Base-by-base conservation (phyloP, 2,888 invertebrate genomes). In the Malachius bipustulatus region DNA sequence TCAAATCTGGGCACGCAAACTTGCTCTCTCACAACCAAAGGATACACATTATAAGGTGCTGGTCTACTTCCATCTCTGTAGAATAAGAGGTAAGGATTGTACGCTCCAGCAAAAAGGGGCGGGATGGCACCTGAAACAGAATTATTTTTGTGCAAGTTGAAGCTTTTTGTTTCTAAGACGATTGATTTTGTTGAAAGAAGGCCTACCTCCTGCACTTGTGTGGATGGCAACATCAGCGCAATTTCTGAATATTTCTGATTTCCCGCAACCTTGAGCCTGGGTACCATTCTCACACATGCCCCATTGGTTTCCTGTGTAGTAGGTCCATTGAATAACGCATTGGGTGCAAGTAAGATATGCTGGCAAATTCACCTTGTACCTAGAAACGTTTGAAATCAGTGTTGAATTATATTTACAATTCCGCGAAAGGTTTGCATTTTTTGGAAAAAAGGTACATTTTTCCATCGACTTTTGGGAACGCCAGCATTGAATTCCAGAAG, bases 271-370 rank as follows among this genome's bases (percentile, higher is more conserved):
- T 1, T 85, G 79, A 0, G 82, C 82, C 54, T 87, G 82, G 0
- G 85, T 85, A 28, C 89, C 89, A 56, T 89, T 87, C 1, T 73
- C 62, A 53, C 89, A 89, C 12, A 71, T 74, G 4, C 90, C 91
- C 90, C 90, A 91, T 76, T 87, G 88, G 56, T 91, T 91, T 73
- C 84, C 83, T 37, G 90, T 88, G 47, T 79, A 82, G 59, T 90
- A 91, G 37, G 79, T 87, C 91, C 91, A 91, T 56, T 90, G 89
- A n/a, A 91, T 57, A 3, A 91, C 84, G 54, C 91, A 91, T 50
- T 88, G 87, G 0, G 82, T 77, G 52, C 90, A 91, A 0, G 85
- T 85, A 2, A 91, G 60, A 50, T 81, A 85, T 0, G 83, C 69
- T 0, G 91, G 91, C 32, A 91, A 65, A 2, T 76, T 70, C 1